Evolutionary conservation across 2,113 vertebrate species (phyloP).

Genomic region (Stegostoma tigrinum): DNA sequence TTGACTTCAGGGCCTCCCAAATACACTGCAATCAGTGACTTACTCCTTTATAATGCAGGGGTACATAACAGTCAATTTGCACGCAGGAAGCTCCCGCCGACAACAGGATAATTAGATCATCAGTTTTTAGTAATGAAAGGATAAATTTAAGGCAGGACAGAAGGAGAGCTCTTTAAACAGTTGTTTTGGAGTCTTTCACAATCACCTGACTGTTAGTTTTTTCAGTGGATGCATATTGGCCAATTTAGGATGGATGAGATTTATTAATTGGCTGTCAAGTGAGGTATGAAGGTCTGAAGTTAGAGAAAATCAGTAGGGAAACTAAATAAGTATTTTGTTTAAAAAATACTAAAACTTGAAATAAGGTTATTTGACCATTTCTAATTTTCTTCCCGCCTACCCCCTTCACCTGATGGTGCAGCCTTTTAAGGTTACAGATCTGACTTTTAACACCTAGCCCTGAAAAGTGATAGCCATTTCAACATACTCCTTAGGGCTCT

Average conservation of each 20-base stretch:
- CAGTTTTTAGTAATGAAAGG: too few relatives aligned
- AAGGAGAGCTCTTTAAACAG: not conserved
- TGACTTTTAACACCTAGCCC: not conserved
- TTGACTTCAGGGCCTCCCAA: not conserved
- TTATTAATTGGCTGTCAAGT: not conserved
- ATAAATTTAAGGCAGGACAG: not conserved
- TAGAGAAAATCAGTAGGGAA: not conserved
- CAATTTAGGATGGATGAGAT: not conserved
- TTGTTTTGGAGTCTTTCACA: not conserved
- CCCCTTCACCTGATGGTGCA: not conserved
- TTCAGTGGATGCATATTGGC: not conserved
- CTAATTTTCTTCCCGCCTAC: not conserved
- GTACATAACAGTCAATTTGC: not conserved
- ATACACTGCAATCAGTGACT: not conserved
- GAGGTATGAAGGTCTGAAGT: not conserved
- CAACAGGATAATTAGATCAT: not conserved
- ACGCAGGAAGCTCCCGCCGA: not conserved
- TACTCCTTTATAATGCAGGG: not conserved
- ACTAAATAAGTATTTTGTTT: not conserved
- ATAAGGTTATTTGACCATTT: not conserved
- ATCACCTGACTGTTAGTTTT: not conserved
- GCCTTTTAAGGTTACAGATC: not conserved
- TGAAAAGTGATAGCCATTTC: too few relatives aligned
- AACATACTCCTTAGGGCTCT: too few relatives aligned
- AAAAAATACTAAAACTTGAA: not conserved